Conservation (phyloP, 2,888 invertebrate genomes). For the Lepidochitona cinerea region DNA sequence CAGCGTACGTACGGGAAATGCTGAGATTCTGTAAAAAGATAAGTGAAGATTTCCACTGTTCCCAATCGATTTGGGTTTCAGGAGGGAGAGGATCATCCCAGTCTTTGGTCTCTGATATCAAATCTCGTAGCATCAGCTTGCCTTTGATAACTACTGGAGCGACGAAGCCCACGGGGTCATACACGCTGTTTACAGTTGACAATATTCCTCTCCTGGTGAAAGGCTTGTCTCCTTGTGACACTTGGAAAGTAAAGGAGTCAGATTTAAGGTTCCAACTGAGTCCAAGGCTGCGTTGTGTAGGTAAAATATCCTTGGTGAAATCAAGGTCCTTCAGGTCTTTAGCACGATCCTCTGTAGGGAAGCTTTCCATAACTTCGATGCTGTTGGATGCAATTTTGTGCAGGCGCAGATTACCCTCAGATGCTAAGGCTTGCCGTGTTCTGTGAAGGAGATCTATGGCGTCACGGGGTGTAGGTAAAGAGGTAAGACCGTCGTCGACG, state of each 20-base stretch:
- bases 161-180: conserved; percentile 22
- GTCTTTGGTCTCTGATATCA: background rate
- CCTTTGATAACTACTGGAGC: conserved; percentile 18
- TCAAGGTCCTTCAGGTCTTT: background rate
- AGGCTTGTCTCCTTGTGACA: background rate
- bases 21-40: too few relatives aligned
- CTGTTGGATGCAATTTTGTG: background rate
- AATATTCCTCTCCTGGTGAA: conserved; percentile 20
- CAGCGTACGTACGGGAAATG: too few relatives aligned
- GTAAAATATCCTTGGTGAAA: background rate
- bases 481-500: background rate
- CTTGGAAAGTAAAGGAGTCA: background rate
- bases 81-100: conserved; percentile 21
- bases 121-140: conserved; percentile 13
- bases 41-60: too few relatives aligned
- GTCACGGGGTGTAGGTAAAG: background rate
- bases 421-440: background rate
- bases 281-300: background rate
- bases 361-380: background rate
- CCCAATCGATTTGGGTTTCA: too few relatives aligned
- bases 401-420: background rate
- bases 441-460: background rate
- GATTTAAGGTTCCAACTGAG: conserved; percentile 7
- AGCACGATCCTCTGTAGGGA: background rate
- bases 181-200: conserved; percentile 21